These are phyloP conservation scores for Arvicanthis niloticus DNA, from an alignment of 2,113 vertebrate genomes.

Conservation along the genomic window DNA sequence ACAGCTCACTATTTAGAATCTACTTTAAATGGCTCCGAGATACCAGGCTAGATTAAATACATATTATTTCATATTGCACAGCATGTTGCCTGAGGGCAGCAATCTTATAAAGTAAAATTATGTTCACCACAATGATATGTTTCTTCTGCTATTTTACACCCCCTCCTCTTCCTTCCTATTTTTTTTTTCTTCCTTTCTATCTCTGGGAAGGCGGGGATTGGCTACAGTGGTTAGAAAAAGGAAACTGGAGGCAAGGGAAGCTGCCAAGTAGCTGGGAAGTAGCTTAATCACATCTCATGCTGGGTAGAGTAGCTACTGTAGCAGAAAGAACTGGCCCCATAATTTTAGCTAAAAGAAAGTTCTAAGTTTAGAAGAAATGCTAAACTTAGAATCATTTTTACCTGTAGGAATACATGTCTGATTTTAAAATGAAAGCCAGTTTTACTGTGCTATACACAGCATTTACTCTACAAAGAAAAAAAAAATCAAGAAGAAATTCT, in stretches of 20 bases:
- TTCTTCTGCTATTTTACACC: background rate
- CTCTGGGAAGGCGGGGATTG: background rate
- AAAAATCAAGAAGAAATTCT: background rate
- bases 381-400: background rate
- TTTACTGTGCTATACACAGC: background rate
- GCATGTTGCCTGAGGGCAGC: background rate
- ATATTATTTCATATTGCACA: background rate
- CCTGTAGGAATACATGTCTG: background rate
- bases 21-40: background rate
- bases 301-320: rapidly evolving
- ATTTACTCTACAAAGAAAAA: background rate
- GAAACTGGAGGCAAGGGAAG: background rate
- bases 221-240: background rate
- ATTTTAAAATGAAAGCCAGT: background rate
- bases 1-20: background rate
- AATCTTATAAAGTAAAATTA: background rate
- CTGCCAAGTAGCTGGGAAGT: background rate
- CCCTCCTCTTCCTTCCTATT: background rate
- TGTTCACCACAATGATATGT: background rate
- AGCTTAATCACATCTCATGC: background rate
- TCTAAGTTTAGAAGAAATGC: background rate
- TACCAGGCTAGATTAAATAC: background rate
- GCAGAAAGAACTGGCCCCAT: background rate
- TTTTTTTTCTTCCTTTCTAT: background rate
- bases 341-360: background rate